Percentiles rank a stretch among this genome's conserved stretches.
Conservation (phyloP, 2,113 vertebrate genomes). For the Passer domesticus region DNA sequence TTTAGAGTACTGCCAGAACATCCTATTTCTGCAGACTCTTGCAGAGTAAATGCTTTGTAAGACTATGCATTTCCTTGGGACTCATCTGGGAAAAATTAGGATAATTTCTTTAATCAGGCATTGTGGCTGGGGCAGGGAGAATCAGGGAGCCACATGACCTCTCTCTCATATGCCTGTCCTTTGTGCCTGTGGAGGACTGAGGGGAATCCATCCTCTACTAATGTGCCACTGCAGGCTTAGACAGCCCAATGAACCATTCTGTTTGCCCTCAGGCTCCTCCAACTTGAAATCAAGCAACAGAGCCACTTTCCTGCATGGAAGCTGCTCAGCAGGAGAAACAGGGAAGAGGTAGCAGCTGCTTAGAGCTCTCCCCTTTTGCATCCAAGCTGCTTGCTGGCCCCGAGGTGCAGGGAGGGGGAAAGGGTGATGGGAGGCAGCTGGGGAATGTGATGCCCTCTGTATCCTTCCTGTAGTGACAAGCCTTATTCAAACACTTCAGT, state of each 20-base stretch:
- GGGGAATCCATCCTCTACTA: neutral
- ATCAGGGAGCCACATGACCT: neutral
- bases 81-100: conserved; percentile 32
- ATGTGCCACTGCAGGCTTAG: neutral
- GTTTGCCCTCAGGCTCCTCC: conserved; percentile 9
- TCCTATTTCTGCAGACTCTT: neutral
- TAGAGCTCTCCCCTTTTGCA: neutral
- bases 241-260: neutral
- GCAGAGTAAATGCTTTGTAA: neutral
- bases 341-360: conserved; percentile 22
- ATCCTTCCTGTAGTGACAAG: conserved; percentile 66
- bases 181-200: neutral
- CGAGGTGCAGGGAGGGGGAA: conserved; percentile 39
- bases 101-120: neutral
- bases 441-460: conserved; percentile 54
- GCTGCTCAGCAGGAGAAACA: conserved; percentile 19
- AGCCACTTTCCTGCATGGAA: neutral
- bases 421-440: conserved; percentile 62
- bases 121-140: neutral
- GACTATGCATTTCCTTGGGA: neutral
- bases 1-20: neutral
- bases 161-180: neutral
- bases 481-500: conserved; percentile 66
- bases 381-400: neutral
- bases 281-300: conserved; percentile 3